Evolutionary conservation across 2,888 invertebrate species (phyloP).

Genomic region (Cosmia pyralina): DNA sequence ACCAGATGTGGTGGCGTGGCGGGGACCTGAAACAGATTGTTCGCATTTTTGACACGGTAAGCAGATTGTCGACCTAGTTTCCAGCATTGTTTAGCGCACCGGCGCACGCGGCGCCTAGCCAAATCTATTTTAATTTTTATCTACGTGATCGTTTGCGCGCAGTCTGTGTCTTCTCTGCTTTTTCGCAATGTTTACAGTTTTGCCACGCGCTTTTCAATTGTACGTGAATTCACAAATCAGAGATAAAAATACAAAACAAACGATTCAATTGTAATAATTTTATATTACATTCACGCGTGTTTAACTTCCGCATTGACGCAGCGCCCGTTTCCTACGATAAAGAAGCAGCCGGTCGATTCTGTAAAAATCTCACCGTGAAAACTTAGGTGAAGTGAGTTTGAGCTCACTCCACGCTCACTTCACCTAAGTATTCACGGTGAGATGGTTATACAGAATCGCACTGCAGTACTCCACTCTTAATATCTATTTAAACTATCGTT

Average conservation of each 20-base stretch:
- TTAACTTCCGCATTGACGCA: conserved; percentile 44
- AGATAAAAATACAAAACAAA: conserved; percentile 34
- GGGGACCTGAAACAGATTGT: conserved; percentile 65
- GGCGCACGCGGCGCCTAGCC: conserved; percentile 85
- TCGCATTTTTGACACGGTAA: conserved; percentile 85
- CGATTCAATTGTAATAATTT: conserved; percentile 34
- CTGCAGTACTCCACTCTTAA: conserved; percentile 37
- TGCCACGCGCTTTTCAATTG: conserved; percentile 55
- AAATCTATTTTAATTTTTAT: conserved; percentile 88
- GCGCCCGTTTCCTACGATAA: conserved; percentile 45
- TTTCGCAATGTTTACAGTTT: conserved; percentile 85
- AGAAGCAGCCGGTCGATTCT: too few relatives aligned
- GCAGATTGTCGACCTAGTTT: conserved; percentile 87
- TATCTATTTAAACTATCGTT: conserved; percentile 45
- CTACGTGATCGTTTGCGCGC: conserved; percentile 79
- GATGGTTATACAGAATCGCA: too few relatives aligned
- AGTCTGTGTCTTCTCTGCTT: conserved; percentile 77
- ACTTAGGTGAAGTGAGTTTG: too few relatives aligned
- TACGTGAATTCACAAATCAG: conserved; percentile 41
- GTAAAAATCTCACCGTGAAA: too few relatives aligned
- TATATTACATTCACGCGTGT: conserved; percentile 27
- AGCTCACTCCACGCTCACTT: too few relatives aligned
- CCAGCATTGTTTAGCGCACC: conserved; percentile 83
- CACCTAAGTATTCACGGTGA: too few relatives aligned
- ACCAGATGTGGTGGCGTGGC: conserved; percentile 56